These are phyloP conservation scores for Nyctalus aviator DNA, from an alignment of 2,797 vertebrate species.

Conservation along the genomic window DNA sequence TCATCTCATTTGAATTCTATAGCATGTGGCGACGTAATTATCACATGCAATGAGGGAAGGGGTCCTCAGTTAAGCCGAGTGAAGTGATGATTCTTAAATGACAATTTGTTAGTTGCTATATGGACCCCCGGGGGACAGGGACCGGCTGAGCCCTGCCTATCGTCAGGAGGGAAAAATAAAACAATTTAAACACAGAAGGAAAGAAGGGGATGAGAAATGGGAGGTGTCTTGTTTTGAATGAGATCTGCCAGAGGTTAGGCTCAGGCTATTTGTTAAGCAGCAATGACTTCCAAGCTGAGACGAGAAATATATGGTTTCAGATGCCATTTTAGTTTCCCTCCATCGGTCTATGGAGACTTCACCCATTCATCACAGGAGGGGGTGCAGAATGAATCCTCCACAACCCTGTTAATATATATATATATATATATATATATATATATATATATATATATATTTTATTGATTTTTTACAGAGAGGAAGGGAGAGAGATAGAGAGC, in stretches of 20 bases:
- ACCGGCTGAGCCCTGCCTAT: slow-evolving; percentile 24
- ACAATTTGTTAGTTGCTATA: slow-evolving; percentile 58
- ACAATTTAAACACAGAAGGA: slow-evolving; percentile 10
- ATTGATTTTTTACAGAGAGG: no score
- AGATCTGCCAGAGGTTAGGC: slow-evolving; percentile 38
- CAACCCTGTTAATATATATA: no score
- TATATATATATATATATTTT: no score
- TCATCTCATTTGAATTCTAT: slow-evolving; percentile 78
- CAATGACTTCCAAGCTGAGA: slow-evolving; percentile 52
- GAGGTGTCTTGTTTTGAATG: slow-evolving; percentile 29
- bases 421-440: no score
- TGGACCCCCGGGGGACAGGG: slow-evolving; percentile 9
- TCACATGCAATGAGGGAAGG: slow-evolving; percentile 66
- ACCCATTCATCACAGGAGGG: background rate
- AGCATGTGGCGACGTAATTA: slow-evolving; percentile 77
- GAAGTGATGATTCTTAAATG: slow-evolving; percentile 70
- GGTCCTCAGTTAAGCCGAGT: slow-evolving; percentile 18
- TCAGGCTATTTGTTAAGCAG: slow-evolving; percentile 55
- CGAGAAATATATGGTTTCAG: background rate
- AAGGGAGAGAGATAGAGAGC: no score
- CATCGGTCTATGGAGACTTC: background rate
- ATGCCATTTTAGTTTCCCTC: background rate
- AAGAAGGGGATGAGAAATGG: slow-evolving; percentile 17
- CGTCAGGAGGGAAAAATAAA: slow-evolving; percentile 31
- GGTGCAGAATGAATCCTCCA: background rate